A percentile compares a stretch with the other conserved stretches of the same genome.
Conservation (phyloP, 2,113 vertebrate genomes). For the Micronisus gabar region DNA sequence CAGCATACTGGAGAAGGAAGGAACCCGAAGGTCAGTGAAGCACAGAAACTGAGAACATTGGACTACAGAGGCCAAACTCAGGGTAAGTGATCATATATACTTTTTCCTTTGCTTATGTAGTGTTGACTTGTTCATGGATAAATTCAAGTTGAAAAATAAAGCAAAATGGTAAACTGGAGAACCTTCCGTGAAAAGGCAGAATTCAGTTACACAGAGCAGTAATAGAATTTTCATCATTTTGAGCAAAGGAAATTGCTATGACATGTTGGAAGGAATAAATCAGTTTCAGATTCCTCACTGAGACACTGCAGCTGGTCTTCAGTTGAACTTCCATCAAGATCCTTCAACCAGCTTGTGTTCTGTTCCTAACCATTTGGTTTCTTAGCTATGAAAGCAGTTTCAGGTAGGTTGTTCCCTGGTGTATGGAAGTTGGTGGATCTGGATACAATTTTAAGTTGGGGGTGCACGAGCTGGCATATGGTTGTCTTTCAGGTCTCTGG, state of each 20-base stretch:
- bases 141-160: background rate
- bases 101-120: background rate
- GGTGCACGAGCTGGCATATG: background rate
- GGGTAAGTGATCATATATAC: slow-evolving; percentile 71
- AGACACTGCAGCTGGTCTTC: background rate
- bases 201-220: background rate
- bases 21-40: slow-evolving; percentile 66
- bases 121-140: background rate
- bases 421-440: background rate
- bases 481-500: background rate
- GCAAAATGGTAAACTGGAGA: background rate
- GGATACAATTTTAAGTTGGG: background rate
- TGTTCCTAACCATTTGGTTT: background rate
- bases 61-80: slow-evolving; percentile 90
- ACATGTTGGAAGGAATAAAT: background rate
- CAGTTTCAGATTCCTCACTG: background rate
- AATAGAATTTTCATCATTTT: background rate
- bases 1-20: slow-evolving; percentile 56
- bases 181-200: background rate
- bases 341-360: background rate
- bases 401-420: background rate
- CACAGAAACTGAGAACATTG: slow-evolving; percentile 74
- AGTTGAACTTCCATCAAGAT: background rate
- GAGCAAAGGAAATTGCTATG: background rate
- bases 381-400: background rate